phyloP scores from a whole-genome alignment of 2,797 vertebrate species.

The Pterois miles region DNA sequence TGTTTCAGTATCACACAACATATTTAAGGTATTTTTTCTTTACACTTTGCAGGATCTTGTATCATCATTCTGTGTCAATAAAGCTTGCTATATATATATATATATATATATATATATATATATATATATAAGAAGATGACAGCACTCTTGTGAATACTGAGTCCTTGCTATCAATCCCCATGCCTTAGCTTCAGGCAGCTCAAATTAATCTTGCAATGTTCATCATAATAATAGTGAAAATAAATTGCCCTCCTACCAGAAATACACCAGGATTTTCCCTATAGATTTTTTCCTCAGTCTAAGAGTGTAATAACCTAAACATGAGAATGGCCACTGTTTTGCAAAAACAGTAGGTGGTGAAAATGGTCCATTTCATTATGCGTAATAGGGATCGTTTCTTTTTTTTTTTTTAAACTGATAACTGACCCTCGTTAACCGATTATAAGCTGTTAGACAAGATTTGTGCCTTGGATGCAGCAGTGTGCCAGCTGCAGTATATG shows the following conservation, averaged over 20 bases:
- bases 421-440: too few species aligned
- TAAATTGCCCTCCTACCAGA: slow-evolving; percentile 35
- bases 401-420: too few species aligned
- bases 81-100: slow-evolving; percentile 32
- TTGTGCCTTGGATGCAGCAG: too few species aligned
- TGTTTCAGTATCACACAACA: slow-evolving; percentile 11
- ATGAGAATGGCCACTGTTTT: neutral
- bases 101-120: slow-evolving; percentile 35
- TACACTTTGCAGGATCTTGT: slow-evolving; percentile 25
- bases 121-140: slow-evolving; percentile 38
- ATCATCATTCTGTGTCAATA: slow-evolving; percentile 44
- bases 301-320: neutral
- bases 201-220: slow-evolving; percentile 46
- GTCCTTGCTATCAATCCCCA: slow-evolving; percentile 25
- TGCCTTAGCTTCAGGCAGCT: slow-evolving; percentile 35
- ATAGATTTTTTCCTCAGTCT: neutral
- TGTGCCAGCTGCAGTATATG: too few species aligned
- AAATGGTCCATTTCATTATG: neutral
- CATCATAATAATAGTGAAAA: slow-evolving; percentile 39
- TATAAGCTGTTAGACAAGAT: too few species aligned
- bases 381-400: too few species aligned
- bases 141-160: slow-evolving; percentile 39
- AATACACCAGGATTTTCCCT: neutral
- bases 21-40: slow-evolving; percentile 22
- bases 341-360: neutral